Evolutionary conservation across 2,797 vertebrate species (phyloP), one percentile per base, ranked within the genome.

Genomic region (Mastacembelus armatus): DNA sequence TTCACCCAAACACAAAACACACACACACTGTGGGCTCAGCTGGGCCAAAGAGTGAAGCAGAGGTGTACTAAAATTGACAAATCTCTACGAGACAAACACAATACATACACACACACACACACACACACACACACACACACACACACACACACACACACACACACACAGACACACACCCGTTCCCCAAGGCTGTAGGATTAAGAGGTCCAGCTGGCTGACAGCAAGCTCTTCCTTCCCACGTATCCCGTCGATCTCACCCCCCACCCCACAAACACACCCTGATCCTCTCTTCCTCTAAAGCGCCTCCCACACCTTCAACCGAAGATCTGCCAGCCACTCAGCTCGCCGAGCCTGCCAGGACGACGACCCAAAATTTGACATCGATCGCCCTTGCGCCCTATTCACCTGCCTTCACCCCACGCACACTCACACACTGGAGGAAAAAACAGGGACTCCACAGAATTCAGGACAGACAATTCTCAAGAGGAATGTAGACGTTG

Each of bases 131-230:
- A 85, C 68, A 77, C 58, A 66, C 49, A 73, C 66, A 72, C 71
- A 78, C 67, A 75, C 77, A 45, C 43, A 55, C 76, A 85, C 68
- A 77, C 58, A 66, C 49, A 73, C 66, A 72, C 71, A 78, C 67
- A 75, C 77, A 45, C 43, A 55, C 52, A 45, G 65, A 63, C 69
- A 87, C 90, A 92, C 88, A 89, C 90, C 85, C 89, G 92, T 90
- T 93, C 92, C 93, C 91, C 88, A 93, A 92, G 92, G 92, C 91
- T 91, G 91, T 92, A 78, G 93, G 92, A 94, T 94, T 93, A 94
- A 93, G 93, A 92, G 93, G 93, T 93, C 93, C 93, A 93, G 93
- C 92, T 93, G 90, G 91, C 92, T 94, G 93, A 93, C 93, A 94
- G 93, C 91, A 89, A 93, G 91, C 88, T 88, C 87, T 93, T 94